Base-by-base conservation (phyloP, 2,888 invertebrate genomes). In the Automeris io region DNA sequence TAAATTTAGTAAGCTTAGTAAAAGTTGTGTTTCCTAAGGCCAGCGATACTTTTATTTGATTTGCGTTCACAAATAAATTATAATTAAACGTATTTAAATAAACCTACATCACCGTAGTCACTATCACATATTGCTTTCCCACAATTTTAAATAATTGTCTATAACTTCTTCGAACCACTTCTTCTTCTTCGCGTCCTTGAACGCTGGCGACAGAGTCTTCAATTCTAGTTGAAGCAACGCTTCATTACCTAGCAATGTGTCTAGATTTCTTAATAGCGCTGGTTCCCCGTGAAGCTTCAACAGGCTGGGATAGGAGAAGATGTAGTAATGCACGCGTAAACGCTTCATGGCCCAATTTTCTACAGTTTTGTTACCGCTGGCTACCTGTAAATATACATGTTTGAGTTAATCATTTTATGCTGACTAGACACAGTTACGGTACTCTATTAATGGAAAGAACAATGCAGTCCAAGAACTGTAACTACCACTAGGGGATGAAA, bases 91-190 rank as follows among this genome's bases (percentile, higher is more conserved):
- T 9, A 29, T 16, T 33, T 39, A 33, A 44, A 46, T 46, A 45
- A 46, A 40, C 29, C 41, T 42, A 43, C 26, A 42, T 40, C 37
- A 45, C 29, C 42, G 38, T 39, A 45, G 25, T 13, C 41, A 40
- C 41, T 56, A 75, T 91, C 90, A 93, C 91, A 95, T 93, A 76
- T 96, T 96, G 61, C 92, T 92, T 78, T 96, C 95, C 95, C 95
- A 95, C 48, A 96, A 82, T 78, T 95, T 95, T 76, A 95, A 90
- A 80, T 94, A 93, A 88, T 96, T 96, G 80, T 95, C 95, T 70
- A 96, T 89, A 41, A 95, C 93, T 85, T 95, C 95, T 54, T 93
- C 91, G 70, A 95, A 96, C 95, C 95, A 96, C 66, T 91, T 89
- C 57, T 91, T 89, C 70, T 94, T 93, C 26, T 89, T 86, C 2